Base-by-base conservation (phyloP, 2,888 invertebrate genomes). In the Zeuzera pyrina region DNA sequence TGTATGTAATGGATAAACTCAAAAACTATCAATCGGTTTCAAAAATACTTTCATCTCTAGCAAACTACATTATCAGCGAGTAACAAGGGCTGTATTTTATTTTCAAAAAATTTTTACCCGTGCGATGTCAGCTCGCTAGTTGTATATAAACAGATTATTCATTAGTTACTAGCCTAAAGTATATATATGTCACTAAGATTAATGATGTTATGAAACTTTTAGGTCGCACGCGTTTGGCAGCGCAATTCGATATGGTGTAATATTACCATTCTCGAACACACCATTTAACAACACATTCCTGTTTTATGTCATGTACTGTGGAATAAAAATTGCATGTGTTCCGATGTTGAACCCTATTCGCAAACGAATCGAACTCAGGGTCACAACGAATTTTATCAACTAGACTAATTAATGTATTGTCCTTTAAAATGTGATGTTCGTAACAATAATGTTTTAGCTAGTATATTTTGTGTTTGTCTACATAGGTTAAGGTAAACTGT, bases 361-460 rank as follows among this genome's bases (percentile, higher is more conserved):
- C 13, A 25, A 22, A 10, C 8, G 28, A n/a, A 28, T 28, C 8
- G 12, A 52, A 50, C 60, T 50, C 68, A 68, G 70, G 73, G 70
- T 70, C 65, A 71, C 76, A 73, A 76, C 77, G 76, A 79, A 78
- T 79, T 79, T 77, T 70, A 72, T 64, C 63, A 57, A 60, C 46
- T 70, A 72, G 72, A 76, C 68, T 68, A 65, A 60, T 54, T 45
- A 52, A 72, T 71, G 67, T n/a, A n/a, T n/a, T 77, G 74, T 78
- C 76, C 78, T 76, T 71, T 66, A 49, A 62, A 74, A 61, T 83
- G 81, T 83, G 81, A 81, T 83, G 78, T 77, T 65, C 66, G 66
- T 72, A 76, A 81, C 81, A 79, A 81, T 81, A 81, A 81, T 67
- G 68, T 78, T 78, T 78, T 72, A 76, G 73, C 78, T 70, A 36